phyloP scores from a whole-genome alignment of 2,797 vertebrate species.

The Taenioides sp. region DNA sequence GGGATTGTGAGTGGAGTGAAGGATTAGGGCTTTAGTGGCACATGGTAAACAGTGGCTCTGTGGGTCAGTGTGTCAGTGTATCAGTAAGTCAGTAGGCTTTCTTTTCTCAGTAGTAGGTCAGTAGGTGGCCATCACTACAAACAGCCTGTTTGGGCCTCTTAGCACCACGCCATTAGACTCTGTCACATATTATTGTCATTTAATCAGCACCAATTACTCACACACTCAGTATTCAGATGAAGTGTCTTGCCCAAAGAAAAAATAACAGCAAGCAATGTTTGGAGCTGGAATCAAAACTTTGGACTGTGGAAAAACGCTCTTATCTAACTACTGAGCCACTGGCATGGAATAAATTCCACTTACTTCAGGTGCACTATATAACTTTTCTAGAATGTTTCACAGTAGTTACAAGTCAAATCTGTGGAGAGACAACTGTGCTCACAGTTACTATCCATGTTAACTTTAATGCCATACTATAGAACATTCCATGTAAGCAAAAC shows the following conservation, averaged over 20 bases:
- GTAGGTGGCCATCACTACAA: constrained; percentile 51
- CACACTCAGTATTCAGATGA: not conserved
- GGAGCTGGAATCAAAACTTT: not conserved
- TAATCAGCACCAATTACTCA: not conserved
- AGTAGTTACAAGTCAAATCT: too few species aligned
- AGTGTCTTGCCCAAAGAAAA: not conserved
- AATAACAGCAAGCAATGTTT: not conserved
- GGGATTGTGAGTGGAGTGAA: constrained; percentile 73
- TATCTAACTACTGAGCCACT: not conserved
- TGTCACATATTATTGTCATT: not conserved
- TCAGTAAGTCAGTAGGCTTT: constrained; percentile 84
- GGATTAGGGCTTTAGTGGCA: constrained; percentile 78
- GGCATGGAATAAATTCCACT: too few species aligned
- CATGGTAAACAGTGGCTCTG: constrained; percentile 68
- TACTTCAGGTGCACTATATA: too few species aligned
- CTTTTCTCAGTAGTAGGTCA: constrained; percentile 60
- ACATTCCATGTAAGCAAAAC: too few species aligned
- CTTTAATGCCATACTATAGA: too few species aligned
- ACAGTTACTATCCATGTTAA: too few species aligned
- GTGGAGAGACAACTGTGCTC: too few species aligned
- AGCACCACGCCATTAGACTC: not conserved
- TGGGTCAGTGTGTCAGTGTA: constrained; percentile 88
- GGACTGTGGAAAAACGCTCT: not conserved
- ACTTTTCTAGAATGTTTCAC: too few species aligned
- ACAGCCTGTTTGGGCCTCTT: not conserved